A percentile compares a stretch with the other conserved stretches of the same genome.
Conservation (phyloP, 2,888 invertebrate genomes). For the Lithophane ornitopus region DNA sequence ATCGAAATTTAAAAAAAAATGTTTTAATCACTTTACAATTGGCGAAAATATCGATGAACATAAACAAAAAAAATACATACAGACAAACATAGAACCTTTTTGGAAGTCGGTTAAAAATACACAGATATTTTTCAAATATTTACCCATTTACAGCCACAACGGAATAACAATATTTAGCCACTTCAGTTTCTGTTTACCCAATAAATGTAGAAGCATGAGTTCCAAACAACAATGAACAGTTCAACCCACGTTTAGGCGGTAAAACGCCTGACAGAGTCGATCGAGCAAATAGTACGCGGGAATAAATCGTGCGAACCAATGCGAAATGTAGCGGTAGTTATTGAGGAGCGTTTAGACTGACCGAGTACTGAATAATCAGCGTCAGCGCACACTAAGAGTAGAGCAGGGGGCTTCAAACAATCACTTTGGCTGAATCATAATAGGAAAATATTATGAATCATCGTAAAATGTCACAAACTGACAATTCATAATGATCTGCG, state of each 20-base stretch:
- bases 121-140: slow-evolving; percentile 15
- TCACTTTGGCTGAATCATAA: no score
- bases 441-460: no score
- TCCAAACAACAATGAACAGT: slow-evolving; percentile 60
- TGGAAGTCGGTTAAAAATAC: neutral
- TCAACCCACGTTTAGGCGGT: slow-evolving; percentile 48
- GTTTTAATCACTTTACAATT: no score
- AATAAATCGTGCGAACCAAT: slow-evolving; percentile 60
- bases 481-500: no score
- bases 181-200: slow-evolving; percentile 52
- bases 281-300: slow-evolving; percentile 53
- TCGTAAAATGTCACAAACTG: no score
- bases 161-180: slow-evolving; percentile 29
- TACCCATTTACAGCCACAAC: slow-evolving; percentile 10
- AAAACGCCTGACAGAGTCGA: slow-evolving; percentile 54
- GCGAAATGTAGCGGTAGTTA: slow-evolving; percentile 22
- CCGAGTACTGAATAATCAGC: no score
- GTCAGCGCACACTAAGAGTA: no score
- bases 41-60: no score
- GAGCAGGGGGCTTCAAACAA: no score
- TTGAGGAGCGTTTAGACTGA: slow-evolving; percentile 21
- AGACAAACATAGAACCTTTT: no score
- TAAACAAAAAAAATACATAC: no score
- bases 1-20: no score
- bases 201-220: slow-evolving; percentile 54